These are phyloP conservation scores for Drosophila mimica DNA, from an alignment of 2,888 invertebrate genomes.

Conservation along the genomic window DNA sequence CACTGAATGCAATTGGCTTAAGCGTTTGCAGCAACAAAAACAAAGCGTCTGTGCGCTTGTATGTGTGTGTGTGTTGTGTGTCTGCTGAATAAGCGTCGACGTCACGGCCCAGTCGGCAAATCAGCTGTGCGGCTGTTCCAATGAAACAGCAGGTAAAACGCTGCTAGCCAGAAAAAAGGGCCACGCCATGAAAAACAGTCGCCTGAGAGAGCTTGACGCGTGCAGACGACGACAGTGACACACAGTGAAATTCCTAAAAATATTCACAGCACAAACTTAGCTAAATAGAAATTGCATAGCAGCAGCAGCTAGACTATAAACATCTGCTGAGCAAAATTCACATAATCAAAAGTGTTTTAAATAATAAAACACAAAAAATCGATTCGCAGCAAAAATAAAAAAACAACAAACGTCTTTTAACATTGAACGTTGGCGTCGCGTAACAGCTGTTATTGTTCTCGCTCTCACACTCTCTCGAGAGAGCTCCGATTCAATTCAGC, in stretches of 20 bases:
- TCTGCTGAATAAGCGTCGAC: conserved; percentile 62
- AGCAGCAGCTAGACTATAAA: background rate
- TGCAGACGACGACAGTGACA: conserved; percentile 56
- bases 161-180: conserved; percentile 48
- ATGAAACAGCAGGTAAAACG: conserved; percentile 66
- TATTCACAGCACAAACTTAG: conserved; percentile 5
- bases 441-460: conserved; percentile 51
- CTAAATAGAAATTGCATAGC: background rate
- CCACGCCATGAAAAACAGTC: conserved; percentile 61
- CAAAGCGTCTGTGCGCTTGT: conserved; percentile 15
- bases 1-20: conserved; percentile 79
- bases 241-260: conserved; percentile 16
- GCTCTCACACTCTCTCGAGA: conserved; percentile 12
- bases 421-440: conserved; percentile 41
- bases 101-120: conserved; percentile 62
- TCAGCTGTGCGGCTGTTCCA: conserved; percentile 66
- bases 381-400: conserved; percentile 23
- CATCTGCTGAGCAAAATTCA: background rate
- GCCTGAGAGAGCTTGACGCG: conserved; percentile 79
- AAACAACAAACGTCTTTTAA: conserved; percentile 47
- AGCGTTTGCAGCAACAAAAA: conserved; percentile 57
- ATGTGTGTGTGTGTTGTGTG: conserved; percentile 15
- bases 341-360: background rate
- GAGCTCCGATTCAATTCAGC: conserved; percentile 42
- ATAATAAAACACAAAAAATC: conserved; percentile 8